Evolutionary conservation across 2,888 invertebrate species (phyloP).

Genomic region (Trilocha varians): DNA sequence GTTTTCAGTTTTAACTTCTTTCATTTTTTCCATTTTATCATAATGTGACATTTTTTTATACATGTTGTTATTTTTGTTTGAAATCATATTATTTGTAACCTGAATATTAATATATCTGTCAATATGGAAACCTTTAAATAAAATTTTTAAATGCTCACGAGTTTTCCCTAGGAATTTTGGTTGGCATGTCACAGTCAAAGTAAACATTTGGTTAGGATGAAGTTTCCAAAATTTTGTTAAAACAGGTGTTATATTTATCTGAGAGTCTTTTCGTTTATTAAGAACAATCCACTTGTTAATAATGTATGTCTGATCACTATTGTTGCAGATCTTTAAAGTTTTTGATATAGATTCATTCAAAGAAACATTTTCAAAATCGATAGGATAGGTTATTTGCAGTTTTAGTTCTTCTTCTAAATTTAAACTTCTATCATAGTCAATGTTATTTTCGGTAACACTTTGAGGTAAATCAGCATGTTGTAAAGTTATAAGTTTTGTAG

Average conservation of each 20-base stretch:
- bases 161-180: slow-evolving; percentile 75
- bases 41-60: slow-evolving; percentile 14
- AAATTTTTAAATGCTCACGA: slow-evolving; percentile 74
- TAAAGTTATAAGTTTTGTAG: slow-evolving; percentile 49
- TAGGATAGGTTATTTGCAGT: slow-evolving; percentile 66
- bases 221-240: slow-evolving; percentile 41
- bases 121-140: slow-evolving; percentile 75
- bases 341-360: slow-evolving; percentile 30
- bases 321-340: slow-evolving; percentile 46
- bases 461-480: slow-evolving; percentile 26
- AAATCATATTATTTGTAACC: slow-evolving; percentile 37
- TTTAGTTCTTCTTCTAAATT: slow-evolving; percentile 57
- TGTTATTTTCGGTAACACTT: slow-evolving; percentile 21
- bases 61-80: slow-evolving; percentile 6
- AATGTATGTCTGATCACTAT: slow-evolving; percentile 49
- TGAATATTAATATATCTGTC: slow-evolving; percentile 72
- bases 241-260: slow-evolving; percentile 56
- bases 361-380: slow-evolving; percentile 62
- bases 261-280: slow-evolving; percentile 66
- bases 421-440: slow-evolving; percentile 26
- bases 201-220: slow-evolving; percentile 45
- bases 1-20: slow-evolving; percentile 24
- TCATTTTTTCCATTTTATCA: slow-evolving; percentile 33
- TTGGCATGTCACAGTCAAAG: slow-evolving; percentile 62
- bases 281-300: slow-evolving; percentile 67